Base-by-base conservation (phyloP, 2,113 vertebrate species). In the Morone saxatilis region DNA sequence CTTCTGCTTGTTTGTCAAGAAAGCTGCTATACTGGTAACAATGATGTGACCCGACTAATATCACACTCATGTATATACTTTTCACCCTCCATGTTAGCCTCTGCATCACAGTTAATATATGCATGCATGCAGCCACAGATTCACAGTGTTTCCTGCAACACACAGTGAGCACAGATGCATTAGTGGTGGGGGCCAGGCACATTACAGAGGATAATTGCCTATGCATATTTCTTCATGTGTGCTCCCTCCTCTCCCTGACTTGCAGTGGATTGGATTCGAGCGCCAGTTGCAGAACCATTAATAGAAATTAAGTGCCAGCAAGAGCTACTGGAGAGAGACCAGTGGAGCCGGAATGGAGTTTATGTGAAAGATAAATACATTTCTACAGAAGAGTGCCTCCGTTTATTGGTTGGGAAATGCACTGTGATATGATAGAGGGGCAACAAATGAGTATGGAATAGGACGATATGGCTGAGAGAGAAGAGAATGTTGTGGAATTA, bases 321-420 rank as follows among this genome's bases (percentile, higher is more conserved):
- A 93, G 90, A 93, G 91, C 90, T 90, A 93, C 90, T 93, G 93
- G 85, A 94, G 94, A 88, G 91, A 93, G 92, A 94, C 93, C 86
- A 78, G 81, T 86, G 86, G 86, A 90, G 93, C 89, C 76, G 71
- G 91, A 93, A 90, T 91, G 87, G 90, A 94, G 94, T 93, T 92
- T 91, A 94, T 95, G 93, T 91, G 93, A 93, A 94, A 95, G 95
- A 95, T 94, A 94, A 96, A 95, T 95, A 94, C 91, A 93, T 94
- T 92, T 91, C 92, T 93, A 93, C 94, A 94, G 93, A 91, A 95
- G 95, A 96, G 91, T 92, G 94, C 90, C 91, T 90, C 82, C 77
- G 85, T 89, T 95, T 95, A 95, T 95, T 96, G 95, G 91, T 91
- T 93, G 89, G 91, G 93, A 95, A 96, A 95, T 93, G 91, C 90